These are phyloP conservation scores for Stenurella melanura DNA, from an alignment of 2,888 invertebrate species.

Conservation along the genomic window DNA sequence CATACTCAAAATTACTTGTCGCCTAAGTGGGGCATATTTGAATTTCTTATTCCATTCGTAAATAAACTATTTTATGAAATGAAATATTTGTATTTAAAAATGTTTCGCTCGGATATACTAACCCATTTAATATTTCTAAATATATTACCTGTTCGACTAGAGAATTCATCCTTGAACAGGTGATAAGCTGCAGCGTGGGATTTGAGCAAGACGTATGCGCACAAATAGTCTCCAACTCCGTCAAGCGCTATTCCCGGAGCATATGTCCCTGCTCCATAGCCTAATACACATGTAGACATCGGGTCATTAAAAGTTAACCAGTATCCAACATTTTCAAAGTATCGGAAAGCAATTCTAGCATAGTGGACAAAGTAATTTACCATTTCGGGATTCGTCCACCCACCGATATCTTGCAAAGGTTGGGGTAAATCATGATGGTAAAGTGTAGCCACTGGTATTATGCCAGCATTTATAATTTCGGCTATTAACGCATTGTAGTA, in stretches of 20 bases:
- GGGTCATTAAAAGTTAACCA: conserved; percentile 77
- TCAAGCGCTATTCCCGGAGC: conserved; percentile 66
- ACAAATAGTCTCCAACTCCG: conserved; percentile 78
- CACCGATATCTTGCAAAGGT: conserved; percentile 68
- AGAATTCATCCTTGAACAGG: conserved; percentile 71
- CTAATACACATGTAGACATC: conserved; percentile 53
- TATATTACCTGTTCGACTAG: background rate
- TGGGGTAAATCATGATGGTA: conserved; percentile 77
- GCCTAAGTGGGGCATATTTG: too few relatives aligned
- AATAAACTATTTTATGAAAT: too few relatives aligned
- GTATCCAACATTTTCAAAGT: conserved; percentile 64
- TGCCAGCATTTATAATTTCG: conserved; percentile 73
- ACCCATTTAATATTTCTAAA: background rate
- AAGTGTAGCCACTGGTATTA: conserved; percentile 75
- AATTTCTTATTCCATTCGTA: too few relatives aligned
- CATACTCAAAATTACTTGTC: too few relatives aligned
- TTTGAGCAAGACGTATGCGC: conserved; percentile 78
- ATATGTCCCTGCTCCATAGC: conserved; percentile 44
- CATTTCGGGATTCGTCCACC: conserved; percentile 19
- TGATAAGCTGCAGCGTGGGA: conserved; percentile 80
- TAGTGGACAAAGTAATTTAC: conserved; percentile 73
- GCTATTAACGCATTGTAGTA: conserved; percentile 86
- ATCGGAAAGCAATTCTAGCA: conserved; percentile 71
- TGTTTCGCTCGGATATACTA: too few relatives aligned
- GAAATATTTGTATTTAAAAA: too few relatives aligned